These are phyloP conservation scores for Donacobius atricapilla DNA, from an alignment of 2,113 vertebrate genomes.

Conservation along the genomic window DNA sequence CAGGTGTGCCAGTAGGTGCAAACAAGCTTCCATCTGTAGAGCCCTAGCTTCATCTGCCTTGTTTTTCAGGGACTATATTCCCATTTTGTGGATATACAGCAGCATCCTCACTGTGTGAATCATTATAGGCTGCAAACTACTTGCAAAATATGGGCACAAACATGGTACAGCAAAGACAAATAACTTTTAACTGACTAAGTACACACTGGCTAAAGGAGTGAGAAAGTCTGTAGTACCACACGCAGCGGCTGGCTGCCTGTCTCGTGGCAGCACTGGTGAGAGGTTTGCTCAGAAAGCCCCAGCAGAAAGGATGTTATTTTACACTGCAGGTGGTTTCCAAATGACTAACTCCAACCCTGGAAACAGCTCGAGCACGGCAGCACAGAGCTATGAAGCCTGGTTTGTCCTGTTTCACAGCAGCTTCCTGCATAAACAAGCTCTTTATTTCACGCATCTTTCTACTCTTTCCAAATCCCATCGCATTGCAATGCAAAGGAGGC, in stretches of 20 bases:
- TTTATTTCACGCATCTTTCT: not conserved
- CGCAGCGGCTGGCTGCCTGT: fast-evolving
- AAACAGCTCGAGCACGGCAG: not conserved
- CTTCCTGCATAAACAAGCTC: conserved; percentile 9
- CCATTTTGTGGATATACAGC: not conserved
- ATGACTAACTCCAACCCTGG: not conserved
- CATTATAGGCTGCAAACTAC: not conserved
- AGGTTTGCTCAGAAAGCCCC: not conserved
- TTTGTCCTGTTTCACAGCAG: conserved; percentile 44
- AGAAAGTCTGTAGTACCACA: not conserved
- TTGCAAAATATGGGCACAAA: not conserved
- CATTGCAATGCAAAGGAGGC: conserved; percentile 7
- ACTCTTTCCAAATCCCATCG: not conserved
- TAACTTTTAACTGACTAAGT: not conserved
- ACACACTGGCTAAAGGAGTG: not conserved
- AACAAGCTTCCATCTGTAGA: not conserved
- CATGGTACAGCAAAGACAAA: not conserved
- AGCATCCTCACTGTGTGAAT: not conserved
- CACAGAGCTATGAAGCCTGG: not conserved
- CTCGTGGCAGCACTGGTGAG: not conserved
- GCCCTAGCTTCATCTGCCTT: not conserved
- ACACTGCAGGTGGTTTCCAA: conserved; percentile 33
- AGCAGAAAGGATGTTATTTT: not conserved
- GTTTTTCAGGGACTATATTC: not conserved
- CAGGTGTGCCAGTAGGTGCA: not conserved